Conservation (phyloP, 2,113 vertebrate genomes). For the Pteruthius melanotis region DNA sequence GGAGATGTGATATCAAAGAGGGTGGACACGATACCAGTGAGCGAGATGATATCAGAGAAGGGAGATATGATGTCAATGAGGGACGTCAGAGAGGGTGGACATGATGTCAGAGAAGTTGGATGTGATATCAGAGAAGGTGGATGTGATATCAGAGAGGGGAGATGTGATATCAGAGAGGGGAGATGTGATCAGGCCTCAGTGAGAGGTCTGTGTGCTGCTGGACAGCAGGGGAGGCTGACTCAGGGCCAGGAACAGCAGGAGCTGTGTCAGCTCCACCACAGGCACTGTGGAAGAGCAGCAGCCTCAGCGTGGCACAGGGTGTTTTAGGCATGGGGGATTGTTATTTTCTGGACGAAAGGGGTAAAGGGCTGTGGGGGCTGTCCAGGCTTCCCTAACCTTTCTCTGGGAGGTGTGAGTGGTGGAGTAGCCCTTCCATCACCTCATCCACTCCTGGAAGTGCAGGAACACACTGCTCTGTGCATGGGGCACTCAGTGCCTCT, state of each 20-base stretch:
- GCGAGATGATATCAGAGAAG: not conserved
- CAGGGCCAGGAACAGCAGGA: not conserved
- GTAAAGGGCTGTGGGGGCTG: not conserved
- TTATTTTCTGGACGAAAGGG: not conserved
- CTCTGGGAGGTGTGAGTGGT: not conserved
- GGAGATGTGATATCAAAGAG: not conserved
- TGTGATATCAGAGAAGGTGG: not conserved
- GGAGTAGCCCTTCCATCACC: not conserved
- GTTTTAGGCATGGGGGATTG: not conserved
- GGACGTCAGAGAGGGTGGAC: not conserved
- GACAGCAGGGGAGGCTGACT: not conserved
- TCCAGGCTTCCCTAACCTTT: not conserved
- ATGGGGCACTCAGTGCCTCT: not conserved
- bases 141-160: not conserved
- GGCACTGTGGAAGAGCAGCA: not conserved
- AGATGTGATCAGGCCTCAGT: not conserved
- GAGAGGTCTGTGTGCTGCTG: not conserved
- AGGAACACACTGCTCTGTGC: not conserved
- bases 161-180: not conserved
- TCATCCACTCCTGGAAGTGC: not conserved
- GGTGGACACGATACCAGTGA: fast-evolving
- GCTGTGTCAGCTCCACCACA: not conserved
- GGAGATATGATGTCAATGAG: not conserved
- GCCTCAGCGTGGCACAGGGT: not conserved
- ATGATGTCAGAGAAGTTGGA: not conserved